Evolutionary conservation across 2,888 invertebrate species (phyloP).

Genomic region (Drosophila cracens): DNA sequence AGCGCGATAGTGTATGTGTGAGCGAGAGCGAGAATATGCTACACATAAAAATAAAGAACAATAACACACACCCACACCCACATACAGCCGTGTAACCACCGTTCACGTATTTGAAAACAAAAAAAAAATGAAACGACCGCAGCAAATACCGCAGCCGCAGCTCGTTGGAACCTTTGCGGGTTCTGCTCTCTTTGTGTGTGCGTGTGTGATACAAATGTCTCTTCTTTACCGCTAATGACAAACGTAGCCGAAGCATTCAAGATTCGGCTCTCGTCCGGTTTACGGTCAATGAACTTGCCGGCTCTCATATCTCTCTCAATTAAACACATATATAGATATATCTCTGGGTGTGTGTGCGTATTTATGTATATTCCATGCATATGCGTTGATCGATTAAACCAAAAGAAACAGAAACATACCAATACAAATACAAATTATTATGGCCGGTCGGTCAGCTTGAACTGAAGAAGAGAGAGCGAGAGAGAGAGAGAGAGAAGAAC

Average conservation of each 20-base stretch:
- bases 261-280: conserved; percentile 74
- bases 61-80: conserved; percentile 3
- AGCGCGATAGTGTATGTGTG: neutral
- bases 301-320: conserved; percentile 41
- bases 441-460: conserved; percentile 41
- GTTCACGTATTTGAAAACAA: conserved; percentile 19
- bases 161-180: conserved; percentile 26
- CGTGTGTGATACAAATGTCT: conserved; percentile 54
- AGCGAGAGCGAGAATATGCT: neutral
- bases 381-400: conserved; percentile 74
- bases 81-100: conserved; percentile 2
- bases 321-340: neutral
- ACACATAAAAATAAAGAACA: neutral
- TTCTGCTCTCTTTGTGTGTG: conserved; percentile 24
- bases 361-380: conserved; percentile 48
- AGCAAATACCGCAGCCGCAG: conserved; percentile 1
- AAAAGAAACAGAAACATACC: conserved; percentile 46
- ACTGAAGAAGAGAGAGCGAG: conserved; percentile 6
- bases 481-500: conserved; percentile 18
- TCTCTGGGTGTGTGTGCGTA: neutral
- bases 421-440: conserved; percentile 62
- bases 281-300: conserved; percentile 75
- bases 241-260: conserved; percentile 66
- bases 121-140: conserved; percentile 30
- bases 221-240: conserved; percentile 68